Evolutionary conservation across 2,113 vertebrate species (phyloP).

Genomic region (Cyprinodon variegatus): DNA sequence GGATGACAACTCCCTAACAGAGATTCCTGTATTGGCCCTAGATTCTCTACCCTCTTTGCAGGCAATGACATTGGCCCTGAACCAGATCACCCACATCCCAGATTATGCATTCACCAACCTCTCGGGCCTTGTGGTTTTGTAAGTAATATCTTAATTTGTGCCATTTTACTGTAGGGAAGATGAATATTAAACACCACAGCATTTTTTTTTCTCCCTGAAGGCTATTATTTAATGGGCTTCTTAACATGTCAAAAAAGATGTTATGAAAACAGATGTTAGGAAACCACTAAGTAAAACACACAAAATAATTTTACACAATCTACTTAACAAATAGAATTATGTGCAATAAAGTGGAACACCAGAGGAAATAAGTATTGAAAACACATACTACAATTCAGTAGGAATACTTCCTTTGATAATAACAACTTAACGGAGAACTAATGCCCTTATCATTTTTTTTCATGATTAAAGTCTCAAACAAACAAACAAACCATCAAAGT

Average conservation of each 20-base stretch:
- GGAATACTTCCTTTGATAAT: too few species aligned
- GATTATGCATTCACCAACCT: slow-evolving; percentile 93
- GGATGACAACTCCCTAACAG: slow-evolving; percentile 90
- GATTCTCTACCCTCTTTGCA: slow-evolving; percentile 89
- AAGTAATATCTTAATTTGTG: slow-evolving; percentile 69
- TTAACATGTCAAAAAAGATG: not conserved
- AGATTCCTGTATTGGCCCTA: slow-evolving; percentile 90
- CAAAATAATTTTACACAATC: not conserved
- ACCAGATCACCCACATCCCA: slow-evolving; percentile 89
- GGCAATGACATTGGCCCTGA: slow-evolving; percentile 96
- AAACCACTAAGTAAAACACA: not conserved
- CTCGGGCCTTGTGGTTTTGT: slow-evolving; percentile 94
- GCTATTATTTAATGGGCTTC: not conserved
- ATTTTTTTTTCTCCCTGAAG: not conserved
- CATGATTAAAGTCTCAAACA: too few species aligned
- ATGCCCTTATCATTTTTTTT: too few species aligned
- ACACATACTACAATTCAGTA: not conserved
- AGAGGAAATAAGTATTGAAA: not conserved
- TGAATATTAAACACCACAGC: not conserved
- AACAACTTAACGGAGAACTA: too few species aligned
- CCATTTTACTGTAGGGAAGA: slow-evolving; percentile 4
- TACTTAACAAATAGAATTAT: not conserved
- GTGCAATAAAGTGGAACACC: not conserved
- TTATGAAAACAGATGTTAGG: not conserved
- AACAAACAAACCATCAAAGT: too few species aligned